Evolutionary conservation across 2,797 vertebrate species (phyloP), one percentile per base, ranked within the genome.

Genomic region (Pagetopsis macropterus): DNA sequence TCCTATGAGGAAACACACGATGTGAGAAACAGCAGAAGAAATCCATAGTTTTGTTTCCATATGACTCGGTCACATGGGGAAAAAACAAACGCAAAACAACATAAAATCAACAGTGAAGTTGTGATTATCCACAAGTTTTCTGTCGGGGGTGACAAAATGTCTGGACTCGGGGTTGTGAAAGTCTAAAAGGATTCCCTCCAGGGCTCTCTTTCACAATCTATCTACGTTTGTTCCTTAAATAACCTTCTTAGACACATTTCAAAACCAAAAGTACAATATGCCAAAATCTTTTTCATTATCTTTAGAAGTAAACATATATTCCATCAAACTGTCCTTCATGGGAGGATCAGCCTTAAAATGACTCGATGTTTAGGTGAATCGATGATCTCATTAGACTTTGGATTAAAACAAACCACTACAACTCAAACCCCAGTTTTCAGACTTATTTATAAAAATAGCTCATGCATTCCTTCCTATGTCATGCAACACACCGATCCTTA

Each of bases 1-100:
- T 52, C 95, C 95, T 95, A 59, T 14, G 67, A 64, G 1, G 54
- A 0, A 58, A 76, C 19, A 33, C 0, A 7, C 40, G 27, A 43
- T 1, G 56, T 27, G 31, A 72, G 2, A 48, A 58, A 62, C 45
- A 48, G 19, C 0, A 1, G 57, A 74, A 58, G 14, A 69, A 48
- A 15, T 44, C 41, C 23, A 0, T 8, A 5, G 23, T 37, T 54
- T 55, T 33, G 8, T 54, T 82, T 81, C 70, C 14, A 15, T 65
- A 75, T 33, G 1, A 17, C 27, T 27, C 27, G 4, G 27, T 48
- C 3, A 63, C 27, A 51, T 7, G 1, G 51, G 31, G 5, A 31
- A 14, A 16, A 44, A 27, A 16, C 48, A 16, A 23, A 65, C 51
- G 15, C 16, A 15, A 1, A 58, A 70, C 7, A 72, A 51, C 6